Base-by-base conservation (phyloP, 2,113 vertebrate species). In the Daboia siamensis region DNA sequence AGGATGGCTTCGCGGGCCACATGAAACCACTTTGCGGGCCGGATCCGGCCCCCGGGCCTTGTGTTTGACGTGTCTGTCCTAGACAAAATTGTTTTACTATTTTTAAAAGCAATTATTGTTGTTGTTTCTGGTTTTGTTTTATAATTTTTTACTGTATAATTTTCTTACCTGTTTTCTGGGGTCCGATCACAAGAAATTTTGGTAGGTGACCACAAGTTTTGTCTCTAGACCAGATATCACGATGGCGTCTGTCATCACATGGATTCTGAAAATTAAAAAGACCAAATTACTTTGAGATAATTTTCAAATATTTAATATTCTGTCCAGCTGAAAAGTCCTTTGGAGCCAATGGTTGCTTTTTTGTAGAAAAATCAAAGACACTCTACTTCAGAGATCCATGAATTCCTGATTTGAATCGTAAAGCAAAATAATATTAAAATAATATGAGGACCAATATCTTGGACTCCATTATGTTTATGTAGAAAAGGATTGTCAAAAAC, bases 171-270 rank as follows among this genome's bases (percentile, higher is more conserved):
- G 98, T 98, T 94, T 98, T 98, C 91, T 98, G 98, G 33, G 98
- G 98, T 95, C 98, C 98, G 90, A 98, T 98, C 87, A 98, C 97
- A 46, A 98, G 97, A 93, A 98, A 98, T 94, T 97, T 98, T 93
- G 98, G 98, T 84, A 98, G 94, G 89, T 98, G 98, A 69, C 98
- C 97, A 11, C 98, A 98, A 0, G 97, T 98, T 96, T 98, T 98
- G 84, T 98, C 98, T 95, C 97, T 97, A 94, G 98, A 98, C 98
- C 98, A 98, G 93, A 98, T 98, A 89, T 98, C 98, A 94, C 97
- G 97, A 95, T 98, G 98, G 5, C 98, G 95, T 94, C 97, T 98
- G 84, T 98, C 98, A 0, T 98, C 98, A 90, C 98, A 98, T 0
- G 98, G 98, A 95, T 98, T 98, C 98, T 98, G 93, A 69, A 87